These are phyloP conservation scores for Conopomorpha cramerella DNA, from an alignment of 1,140 invertebrate species.

Conservation along the genomic window DNA sequence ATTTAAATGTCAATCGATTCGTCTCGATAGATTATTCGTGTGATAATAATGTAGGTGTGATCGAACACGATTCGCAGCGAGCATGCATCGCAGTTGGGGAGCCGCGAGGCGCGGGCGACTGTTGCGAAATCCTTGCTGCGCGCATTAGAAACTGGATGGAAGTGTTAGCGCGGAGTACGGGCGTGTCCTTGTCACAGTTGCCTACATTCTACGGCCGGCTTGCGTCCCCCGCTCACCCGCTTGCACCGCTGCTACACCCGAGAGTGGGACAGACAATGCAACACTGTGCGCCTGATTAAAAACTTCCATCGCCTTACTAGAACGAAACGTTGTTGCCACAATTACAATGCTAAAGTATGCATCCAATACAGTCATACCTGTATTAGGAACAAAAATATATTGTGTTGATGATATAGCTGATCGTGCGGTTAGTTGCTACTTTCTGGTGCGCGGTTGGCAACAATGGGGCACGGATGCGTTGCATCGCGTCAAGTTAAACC, in stretches of 20 bases:
- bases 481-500: constrained; percentile 36
- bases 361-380: no score
- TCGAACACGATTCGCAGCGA: constrained; percentile 29
- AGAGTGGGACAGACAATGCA: constrained; percentile 45
- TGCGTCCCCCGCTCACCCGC: constrained; percentile 23
- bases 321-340: no score
- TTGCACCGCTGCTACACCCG: constrained; percentile 16
- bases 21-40: background rate
- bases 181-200: constrained; percentile 59
- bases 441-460: no score
- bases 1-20: no score
- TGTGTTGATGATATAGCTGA: no score
- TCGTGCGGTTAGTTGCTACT: no score
- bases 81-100: constrained; percentile 32
- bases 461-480: no score
- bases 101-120: constrained; percentile 23
- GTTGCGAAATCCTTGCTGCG: constrained; percentile 47
- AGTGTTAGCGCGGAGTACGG: constrained; percentile 52
- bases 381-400: no score
- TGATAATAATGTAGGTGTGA: constrained; percentile 27
- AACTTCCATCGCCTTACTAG: constrained; percentile 24
- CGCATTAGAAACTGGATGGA: constrained; percentile 57
- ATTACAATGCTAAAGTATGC: no score
- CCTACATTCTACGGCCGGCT: constrained; percentile 45
- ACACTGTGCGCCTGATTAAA: constrained; percentile 34